These are phyloP conservation scores for Liodrosophila aerea DNA, from an alignment of 2,888 invertebrate species.

Conservation along the genomic window DNA sequence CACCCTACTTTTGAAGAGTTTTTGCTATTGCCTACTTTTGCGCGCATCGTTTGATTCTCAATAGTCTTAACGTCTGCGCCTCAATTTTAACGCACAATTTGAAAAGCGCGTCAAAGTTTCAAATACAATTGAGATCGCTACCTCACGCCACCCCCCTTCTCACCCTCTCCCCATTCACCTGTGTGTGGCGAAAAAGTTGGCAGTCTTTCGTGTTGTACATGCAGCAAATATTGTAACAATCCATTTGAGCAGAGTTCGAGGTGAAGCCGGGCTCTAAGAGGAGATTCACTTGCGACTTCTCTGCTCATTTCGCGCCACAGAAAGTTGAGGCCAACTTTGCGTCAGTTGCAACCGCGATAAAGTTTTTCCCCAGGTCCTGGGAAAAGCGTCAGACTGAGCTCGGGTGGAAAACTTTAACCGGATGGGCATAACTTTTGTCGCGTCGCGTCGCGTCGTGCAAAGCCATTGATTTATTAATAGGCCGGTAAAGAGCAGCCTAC, in stretches of 20 bases:
- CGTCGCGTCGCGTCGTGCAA: constrained; percentile 43
- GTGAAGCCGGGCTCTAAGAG: constrained; percentile 2
- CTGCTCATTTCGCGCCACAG: constrained; percentile 60
- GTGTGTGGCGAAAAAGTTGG: constrained; percentile 27
- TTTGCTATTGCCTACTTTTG: constrained; percentile 64
- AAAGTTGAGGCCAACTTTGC: constrained; percentile 66
- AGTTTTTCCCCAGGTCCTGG: constrained; percentile 41
- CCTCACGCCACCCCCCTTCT: not conserved
- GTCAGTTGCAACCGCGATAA: constrained; percentile 67
- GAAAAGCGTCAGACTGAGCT: not conserved
- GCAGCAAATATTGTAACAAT: constrained; percentile 51
- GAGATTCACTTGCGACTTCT: constrained; percentile 23
- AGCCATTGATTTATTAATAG: constrained; percentile 73
- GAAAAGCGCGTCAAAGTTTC: constrained; percentile 59
- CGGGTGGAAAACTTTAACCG: constrained; percentile 3
- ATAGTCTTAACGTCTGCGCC: constrained; percentile 57
- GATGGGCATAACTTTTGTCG: constrained; percentile 56
- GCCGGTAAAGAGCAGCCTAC: constrained; percentile 15
- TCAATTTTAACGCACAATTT: constrained; percentile 74
- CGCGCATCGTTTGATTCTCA: constrained; percentile 71
- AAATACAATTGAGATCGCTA: constrained; percentile 47
- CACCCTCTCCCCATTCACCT: not conserved
- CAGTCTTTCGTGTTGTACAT: constrained; percentile 45
- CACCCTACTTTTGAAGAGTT: not conserved
- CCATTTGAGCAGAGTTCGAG: constrained; percentile 22